Evolutionary conservation across 2,113 vertebrate species (phyloP).

Genomic region (Odontophorus gujanensis): DNA sequence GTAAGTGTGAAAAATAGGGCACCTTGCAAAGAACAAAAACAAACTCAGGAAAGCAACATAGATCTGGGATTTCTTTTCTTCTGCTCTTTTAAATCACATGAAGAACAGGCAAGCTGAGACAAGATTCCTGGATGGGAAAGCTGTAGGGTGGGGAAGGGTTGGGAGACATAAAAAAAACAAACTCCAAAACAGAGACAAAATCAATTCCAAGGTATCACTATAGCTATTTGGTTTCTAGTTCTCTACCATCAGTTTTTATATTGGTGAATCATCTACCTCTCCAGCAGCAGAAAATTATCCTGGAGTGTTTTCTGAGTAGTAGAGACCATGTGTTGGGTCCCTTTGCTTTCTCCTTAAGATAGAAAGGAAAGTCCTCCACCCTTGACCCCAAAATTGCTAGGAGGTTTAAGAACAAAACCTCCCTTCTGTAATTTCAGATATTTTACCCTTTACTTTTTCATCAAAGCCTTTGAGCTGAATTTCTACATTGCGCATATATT

Average conservation of each 20-base stretch:
- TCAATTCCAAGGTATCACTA: slow-evolving; percentile 38
- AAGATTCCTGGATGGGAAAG: not conserved
- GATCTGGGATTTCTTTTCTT: not conserved
- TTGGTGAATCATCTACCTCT: slow-evolving; percentile 28
- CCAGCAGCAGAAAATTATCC: slow-evolving; percentile 21
- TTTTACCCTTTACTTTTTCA: slow-evolving; percentile 6
- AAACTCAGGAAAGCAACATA: not conserved
- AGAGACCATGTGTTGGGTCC: not conserved
- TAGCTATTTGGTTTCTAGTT: slow-evolving; percentile 40
- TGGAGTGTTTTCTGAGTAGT: slow-evolving; percentile 29
- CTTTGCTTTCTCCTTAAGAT: not conserved
- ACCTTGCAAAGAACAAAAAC: not conserved
- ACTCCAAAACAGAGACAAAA: slow-evolving; percentile 43
- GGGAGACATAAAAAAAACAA: slow-evolving; percentile 1
- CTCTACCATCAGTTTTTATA: slow-evolving; percentile 23
- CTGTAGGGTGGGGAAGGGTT: not conserved
- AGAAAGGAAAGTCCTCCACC: slow-evolving; percentile 22
- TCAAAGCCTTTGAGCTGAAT: slow-evolving; percentile 2
- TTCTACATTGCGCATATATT: not conserved
- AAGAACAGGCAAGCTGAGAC: slow-evolving; percentile 15
- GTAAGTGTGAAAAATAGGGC: not conserved
- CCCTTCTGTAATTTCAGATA: not conserved
- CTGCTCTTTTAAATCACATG: slow-evolving; percentile 12
- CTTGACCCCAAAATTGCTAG: not conserved
- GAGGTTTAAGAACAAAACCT: not conserved